Evolutionary conservation across 35 echinoderm and acorn worm genomes (phyloP), one percentile per base, ranked within the genome.

Genomic region (Apostichopus parvimensis): DNA sequence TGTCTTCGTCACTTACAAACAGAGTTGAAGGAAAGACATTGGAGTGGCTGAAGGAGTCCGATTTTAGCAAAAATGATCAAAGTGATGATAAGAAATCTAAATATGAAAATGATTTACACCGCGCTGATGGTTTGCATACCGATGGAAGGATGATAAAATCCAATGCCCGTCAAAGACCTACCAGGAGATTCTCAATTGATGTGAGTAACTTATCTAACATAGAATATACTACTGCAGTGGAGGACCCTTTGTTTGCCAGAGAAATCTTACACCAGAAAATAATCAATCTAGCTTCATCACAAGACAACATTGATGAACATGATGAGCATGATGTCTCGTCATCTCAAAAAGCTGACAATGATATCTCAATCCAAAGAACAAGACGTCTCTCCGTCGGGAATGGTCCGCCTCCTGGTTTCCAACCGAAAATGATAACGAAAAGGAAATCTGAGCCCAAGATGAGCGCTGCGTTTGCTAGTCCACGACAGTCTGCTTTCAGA

Each of bases 191-290:
- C 64, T 87, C 85, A n/a, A 25, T 87, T 62, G 85, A 62, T 22
- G 15, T 82, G 9, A 54, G 79, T 55, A 82, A 87, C 64, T 20
- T 87, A 13, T 4, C 18, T 4, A 65, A 22, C 20, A 26, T 66
- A 20, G 57, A 57, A 9, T 58, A 56, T 8, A 59, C 7, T 17
- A 45, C 34, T 45, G 34, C 34, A 45, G 52, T 87, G 15, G 57
- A 68, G 58, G 85, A 87, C 57, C 85, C 85, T 65, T 65, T 25
- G 6, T 87, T 87, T 87, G 85, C 85, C 17, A 87, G 85, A 58
- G 85, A 87, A 87, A 87, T 87, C n/a, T 25, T 87, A 8, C 85
- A 87, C 58, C 85, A 87, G 25, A 62, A 87, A 52, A 65, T 87
- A 64, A 71, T 87, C 23, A 54, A 87, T 7, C 64, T 87, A 2